Evolutionary conservation across 2,888 invertebrate genomes (phyloP).

Genomic region (Pilophorus perplexus): DNA sequence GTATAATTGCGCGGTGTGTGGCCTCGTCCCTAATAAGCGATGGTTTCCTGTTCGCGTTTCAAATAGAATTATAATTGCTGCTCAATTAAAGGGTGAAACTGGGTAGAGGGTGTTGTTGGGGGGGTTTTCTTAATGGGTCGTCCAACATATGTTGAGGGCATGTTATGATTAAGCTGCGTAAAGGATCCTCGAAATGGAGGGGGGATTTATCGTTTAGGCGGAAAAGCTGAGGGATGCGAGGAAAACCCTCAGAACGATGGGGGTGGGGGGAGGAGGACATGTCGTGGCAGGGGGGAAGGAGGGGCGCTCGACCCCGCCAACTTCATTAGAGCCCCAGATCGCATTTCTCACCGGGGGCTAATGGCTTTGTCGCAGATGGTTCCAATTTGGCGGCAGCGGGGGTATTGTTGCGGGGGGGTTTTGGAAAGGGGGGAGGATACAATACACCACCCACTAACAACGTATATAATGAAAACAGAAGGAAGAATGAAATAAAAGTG

Average conservation of each 20-base stretch:
- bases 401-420: not conserved
- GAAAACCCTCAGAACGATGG: not conserved
- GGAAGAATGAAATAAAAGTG: not conserved
- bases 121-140: slow-evolving; percentile 1
- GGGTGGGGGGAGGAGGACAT: not conserved
- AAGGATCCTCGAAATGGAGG: slow-evolving; percentile 24
- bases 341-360: slow-evolving; percentile 37
- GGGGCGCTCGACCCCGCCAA: slow-evolving; percentile 1
- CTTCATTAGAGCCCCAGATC: slow-evolving; percentile 6
- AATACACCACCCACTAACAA: not conserved
- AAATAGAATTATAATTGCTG: not conserved
- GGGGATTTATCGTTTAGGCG: slow-evolving; percentile 10
- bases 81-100: slow-evolving; percentile 2
- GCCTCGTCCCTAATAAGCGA: no score
- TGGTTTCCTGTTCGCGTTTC: slow-evolving; percentile 7
- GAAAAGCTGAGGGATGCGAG: no score
- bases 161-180: slow-evolving; percentile 18
- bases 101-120: not conserved
- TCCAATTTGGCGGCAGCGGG: slow-evolving; percentile 18
- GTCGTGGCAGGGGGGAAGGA: not conserved
- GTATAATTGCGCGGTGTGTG: no score
- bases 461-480: not conserved
- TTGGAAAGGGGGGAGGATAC: not conserved
- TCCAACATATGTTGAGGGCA: slow-evolving; percentile 15
- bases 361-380: slow-evolving; percentile 38